Evolutionary conservation across 2,888 invertebrate species (phyloP).

Genomic region (Caenorhabditis imperialis): DNA sequence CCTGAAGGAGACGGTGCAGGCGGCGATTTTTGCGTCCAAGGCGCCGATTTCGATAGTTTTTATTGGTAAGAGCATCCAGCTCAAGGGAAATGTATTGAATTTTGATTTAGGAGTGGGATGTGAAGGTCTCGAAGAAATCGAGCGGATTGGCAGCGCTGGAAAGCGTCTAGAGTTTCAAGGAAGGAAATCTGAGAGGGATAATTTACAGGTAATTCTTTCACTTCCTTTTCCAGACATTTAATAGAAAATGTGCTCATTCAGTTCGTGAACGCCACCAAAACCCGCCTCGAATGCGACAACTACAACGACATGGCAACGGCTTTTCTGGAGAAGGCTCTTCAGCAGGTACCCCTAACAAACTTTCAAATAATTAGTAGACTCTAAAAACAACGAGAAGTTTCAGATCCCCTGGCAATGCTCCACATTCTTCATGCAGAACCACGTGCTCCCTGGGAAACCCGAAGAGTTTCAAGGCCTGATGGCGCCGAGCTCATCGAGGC

Average conservation of each 20-base stretch:
- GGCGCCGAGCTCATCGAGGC: slow-evolving; percentile 1
- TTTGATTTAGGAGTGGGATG: slow-evolving; percentile 67
- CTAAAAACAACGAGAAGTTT: neutral
- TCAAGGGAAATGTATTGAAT: no score
- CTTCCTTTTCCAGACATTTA: neutral
- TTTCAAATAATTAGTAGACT: neutral
- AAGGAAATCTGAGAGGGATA: slow-evolving; percentile 69
- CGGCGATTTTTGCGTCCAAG: slow-evolving; percentile 71
- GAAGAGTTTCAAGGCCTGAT: slow-evolving; percentile 9
- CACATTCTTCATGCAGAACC: slow-evolving; percentile 52
- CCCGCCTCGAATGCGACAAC: slow-evolving; percentile 47
- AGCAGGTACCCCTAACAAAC: slow-evolving; percentile 8
- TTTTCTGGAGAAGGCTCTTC: slow-evolving; percentile 38
- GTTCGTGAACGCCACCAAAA: slow-evolving; percentile 54
- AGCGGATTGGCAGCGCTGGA: slow-evolving; percentile 69
- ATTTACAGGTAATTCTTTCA: slow-evolving; percentile 35
- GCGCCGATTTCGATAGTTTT: slow-evolving; percentile 65
- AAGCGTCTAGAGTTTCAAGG: slow-evolving; percentile 71
- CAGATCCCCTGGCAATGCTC: slow-evolving; percentile 51
- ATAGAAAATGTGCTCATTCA: slow-evolving; percentile 35
- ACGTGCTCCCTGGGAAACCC: slow-evolving; percentile 31
- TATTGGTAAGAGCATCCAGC: slow-evolving; percentile 20
- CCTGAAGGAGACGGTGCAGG: slow-evolving; percentile 69
- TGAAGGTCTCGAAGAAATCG: slow-evolving; percentile 64
- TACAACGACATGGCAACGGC: slow-evolving; percentile 27